A percentile compares a stretch with the other conserved stretches of the same genome.
These are phyloP conservation scores for Phalera bucephala DNA, from an alignment of 2,888 invertebrate species.

Conservation along the genomic window DNA sequence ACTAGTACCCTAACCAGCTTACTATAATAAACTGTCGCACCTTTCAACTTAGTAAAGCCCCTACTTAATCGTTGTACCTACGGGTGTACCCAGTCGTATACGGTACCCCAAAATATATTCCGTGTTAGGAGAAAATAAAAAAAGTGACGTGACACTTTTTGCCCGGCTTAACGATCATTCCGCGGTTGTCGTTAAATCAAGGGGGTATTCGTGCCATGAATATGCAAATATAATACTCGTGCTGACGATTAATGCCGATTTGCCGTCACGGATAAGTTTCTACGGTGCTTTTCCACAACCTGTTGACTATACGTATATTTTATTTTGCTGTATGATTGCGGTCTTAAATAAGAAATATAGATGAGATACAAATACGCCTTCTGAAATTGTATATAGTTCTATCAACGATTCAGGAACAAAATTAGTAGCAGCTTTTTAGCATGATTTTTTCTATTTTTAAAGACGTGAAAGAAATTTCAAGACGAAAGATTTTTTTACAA, in stretches of 20 bases:
- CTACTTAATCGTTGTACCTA: constrained; percentile 10
- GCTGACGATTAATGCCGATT: constrained; percentile 56
- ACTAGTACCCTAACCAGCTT: too few relatives aligned
- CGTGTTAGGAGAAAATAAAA: constrained; percentile 43
- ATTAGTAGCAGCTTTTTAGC: too few relatives aligned
- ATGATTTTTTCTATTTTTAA: too few relatives aligned
- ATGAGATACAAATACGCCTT: too few relatives aligned
- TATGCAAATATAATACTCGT: constrained; percentile 63
- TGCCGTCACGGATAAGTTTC: constrained; percentile 43
- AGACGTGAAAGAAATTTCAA: too few relatives aligned
- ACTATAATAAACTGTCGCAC: neutral
- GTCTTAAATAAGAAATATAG: too few relatives aligned
- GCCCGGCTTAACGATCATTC: constrained; percentile 54
- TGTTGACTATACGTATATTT: constrained; percentile 35
- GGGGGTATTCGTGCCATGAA: constrained; percentile 59
- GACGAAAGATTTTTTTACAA: too few relatives aligned
- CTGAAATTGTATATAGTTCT: too few relatives aligned
- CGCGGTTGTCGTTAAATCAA: constrained; percentile 58
- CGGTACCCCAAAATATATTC: constrained; percentile 34
- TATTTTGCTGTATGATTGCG: neutral
- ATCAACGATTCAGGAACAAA: too few relatives aligned
- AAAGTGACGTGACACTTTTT: constrained; percentile 57
- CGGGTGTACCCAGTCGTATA: constrained; percentile 4
- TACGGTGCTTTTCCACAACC: constrained; percentile 39
- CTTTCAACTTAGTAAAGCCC: constrained; percentile 10